Conservation (phyloP, 2,113 vertebrate species). For the Mesembrinibis cayennensis region DNA sequence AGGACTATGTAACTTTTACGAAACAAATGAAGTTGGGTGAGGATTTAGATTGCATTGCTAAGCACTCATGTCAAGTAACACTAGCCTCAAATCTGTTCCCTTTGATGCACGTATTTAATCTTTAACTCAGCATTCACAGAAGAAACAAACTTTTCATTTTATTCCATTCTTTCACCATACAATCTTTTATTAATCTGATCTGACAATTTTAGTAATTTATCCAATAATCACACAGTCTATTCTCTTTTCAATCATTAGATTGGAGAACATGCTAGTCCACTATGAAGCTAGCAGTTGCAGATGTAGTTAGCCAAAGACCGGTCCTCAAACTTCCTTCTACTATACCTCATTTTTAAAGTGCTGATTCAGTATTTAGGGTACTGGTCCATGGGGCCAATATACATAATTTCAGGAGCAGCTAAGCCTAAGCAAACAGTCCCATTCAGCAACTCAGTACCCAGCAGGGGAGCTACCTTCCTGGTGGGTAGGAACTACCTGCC, state of each 20-base stretch:
- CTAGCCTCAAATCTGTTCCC: not conserved
- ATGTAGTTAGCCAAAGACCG: not conserved
- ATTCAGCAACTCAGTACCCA: not conserved
- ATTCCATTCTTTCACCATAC: not conserved
- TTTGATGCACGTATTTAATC: not conserved
- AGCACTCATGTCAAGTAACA: not conserved
- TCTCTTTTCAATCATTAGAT: not conserved
- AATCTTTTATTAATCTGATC: not conserved
- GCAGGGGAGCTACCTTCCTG: not conserved
- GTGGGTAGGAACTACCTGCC: not conserved
- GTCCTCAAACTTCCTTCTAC: not conserved
- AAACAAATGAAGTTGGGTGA: slow-evolving; percentile 3
- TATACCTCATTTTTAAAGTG: not conserved
- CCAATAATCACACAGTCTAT: not conserved
- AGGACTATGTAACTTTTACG: not conserved
- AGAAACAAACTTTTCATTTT: not conserved
- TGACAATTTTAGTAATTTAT: not conserved
- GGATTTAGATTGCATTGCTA: not conserved
- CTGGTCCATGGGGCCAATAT: not conserved
- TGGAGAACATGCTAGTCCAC: not conserved
- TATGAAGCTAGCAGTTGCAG: not conserved
- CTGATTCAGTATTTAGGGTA: not conserved
- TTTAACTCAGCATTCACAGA: not conserved
- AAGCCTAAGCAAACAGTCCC: not conserved
- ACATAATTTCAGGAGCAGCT: not conserved